Conservation (phyloP, 2,113 vertebrate genomes). For the Bos taurus region DNA sequence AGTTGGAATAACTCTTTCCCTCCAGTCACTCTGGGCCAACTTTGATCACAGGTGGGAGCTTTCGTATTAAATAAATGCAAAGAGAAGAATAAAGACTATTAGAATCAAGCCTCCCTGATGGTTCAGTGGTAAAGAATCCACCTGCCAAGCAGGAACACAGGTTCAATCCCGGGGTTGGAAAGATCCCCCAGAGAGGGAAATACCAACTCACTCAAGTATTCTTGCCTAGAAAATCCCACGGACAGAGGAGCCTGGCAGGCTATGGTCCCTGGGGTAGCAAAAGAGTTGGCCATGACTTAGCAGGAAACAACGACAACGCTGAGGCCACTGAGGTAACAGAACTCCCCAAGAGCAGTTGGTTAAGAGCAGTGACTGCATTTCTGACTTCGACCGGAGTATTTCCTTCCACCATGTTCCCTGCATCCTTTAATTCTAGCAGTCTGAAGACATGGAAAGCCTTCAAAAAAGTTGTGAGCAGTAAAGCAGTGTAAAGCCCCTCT, state of each 20-base stretch:
- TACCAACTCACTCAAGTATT: not conserved
- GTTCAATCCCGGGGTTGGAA: not conserved
- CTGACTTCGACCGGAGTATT: not conserved
- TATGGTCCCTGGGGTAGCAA: not conserved
- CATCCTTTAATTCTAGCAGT: not conserved
- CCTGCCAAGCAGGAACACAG: not conserved
- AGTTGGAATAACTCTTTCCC: not conserved
- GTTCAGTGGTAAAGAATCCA: not conserved
- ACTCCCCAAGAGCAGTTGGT: not conserved
- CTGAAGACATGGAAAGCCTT: not conserved
- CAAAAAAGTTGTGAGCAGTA: not conserved
- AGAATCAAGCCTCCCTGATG: not conserved
- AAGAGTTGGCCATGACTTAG: not conserved
- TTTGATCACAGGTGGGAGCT: not conserved
- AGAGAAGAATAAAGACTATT: not conserved
- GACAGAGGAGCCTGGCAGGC: not conserved
- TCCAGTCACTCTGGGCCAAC: not conserved
- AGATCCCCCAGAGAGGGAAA: not conserved
- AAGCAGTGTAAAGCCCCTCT: not conserved
- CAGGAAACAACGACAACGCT: not conserved
- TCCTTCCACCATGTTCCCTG: not conserved
- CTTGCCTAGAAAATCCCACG: not conserved
- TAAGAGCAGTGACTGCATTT: not conserved
- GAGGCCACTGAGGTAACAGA: not conserved
- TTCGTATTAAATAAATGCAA: not conserved